Conservation (phyloP, 2,888 invertebrate species). For the Cephus pygmeus region DNA sequence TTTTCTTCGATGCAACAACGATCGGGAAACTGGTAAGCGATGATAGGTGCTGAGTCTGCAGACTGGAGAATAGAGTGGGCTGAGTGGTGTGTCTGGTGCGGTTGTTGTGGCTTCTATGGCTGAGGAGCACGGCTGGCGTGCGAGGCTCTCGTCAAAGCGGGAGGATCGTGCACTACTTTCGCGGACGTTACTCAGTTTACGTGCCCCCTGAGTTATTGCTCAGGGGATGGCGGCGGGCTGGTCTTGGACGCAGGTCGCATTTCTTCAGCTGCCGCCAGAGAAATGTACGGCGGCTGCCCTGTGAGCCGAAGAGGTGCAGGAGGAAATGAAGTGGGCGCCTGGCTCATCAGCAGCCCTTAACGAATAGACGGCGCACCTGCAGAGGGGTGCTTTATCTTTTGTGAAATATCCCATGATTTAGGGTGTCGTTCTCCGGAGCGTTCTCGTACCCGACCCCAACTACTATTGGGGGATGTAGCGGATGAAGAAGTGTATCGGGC, state of each 20-base stretch:
- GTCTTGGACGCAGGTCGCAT: background rate
- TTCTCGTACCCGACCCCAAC: no score
- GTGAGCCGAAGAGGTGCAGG: background rate
- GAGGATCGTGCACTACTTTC: background rate
- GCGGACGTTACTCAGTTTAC: slow-evolving; percentile 7
- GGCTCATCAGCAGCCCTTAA: background rate
- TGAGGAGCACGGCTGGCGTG: background rate
- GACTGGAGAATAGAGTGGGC: background rate
- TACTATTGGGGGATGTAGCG: background rate
- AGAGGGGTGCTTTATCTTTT: background rate
- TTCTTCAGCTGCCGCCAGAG: background rate
- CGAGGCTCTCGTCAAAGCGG: background rate
- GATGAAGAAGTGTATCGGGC: background rate
- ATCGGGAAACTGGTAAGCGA: background rate
- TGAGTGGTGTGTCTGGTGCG: background rate
- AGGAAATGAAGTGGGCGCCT: background rate
- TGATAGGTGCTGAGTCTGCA: background rate
- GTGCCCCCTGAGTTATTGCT: slow-evolving; percentile 5
- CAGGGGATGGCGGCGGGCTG: background rate
- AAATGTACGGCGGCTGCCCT: background rate
- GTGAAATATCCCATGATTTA: background rate
- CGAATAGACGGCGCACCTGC: background rate
- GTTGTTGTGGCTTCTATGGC: background rate
- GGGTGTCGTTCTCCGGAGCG: background rate
- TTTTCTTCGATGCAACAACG: background rate